These are phyloP conservation scores for Petrolisthes manimaculis DNA, from an alignment of 2,888 invertebrate genomes.

Conservation along the genomic window DNA sequence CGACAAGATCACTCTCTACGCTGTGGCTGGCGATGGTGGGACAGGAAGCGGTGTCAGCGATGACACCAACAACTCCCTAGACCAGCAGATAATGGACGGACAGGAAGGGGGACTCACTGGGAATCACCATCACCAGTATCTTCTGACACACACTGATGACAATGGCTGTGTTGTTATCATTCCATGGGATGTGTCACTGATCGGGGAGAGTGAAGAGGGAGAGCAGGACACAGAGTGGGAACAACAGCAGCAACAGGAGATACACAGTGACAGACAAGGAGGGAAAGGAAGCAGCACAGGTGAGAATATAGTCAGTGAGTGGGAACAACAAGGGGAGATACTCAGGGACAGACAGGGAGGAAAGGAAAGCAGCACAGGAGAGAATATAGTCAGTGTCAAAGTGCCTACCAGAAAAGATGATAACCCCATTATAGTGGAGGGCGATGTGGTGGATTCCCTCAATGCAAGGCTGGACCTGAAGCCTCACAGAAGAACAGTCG, in stretches of 20 bases:
- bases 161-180: slow-evolving; percentile 51
- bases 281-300: neutral
- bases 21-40: slow-evolving; percentile 14
- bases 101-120: slow-evolving; percentile 7
- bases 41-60: neutral
- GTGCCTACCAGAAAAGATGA: neutral
- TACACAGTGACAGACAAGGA: slow-evolving; percentile 11
- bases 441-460: neutral
- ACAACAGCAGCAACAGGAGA: neutral
- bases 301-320: slow-evolving; percentile 19
- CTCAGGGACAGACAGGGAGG: neutral
- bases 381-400: neutral
- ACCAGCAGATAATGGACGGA: slow-evolving; percentile 23
- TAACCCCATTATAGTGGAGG: no score
- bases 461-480: neutral
- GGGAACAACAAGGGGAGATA: neutral
- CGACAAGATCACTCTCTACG: slow-evolving; percentile 44
- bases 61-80: neutral
- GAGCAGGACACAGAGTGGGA: slow-evolving; percentile 36
- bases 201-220: slow-evolving; percentile 47
- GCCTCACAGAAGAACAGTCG: neutral
- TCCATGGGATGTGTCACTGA: slow-evolving; percentile 47
- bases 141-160: slow-evolving; percentile 47
- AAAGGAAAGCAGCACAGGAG: neutral
- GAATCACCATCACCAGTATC: slow-evolving; percentile 40